phyloP scores from a whole-genome alignment of 2,113 vertebrate species.

The Holacanthus passer region DNA sequence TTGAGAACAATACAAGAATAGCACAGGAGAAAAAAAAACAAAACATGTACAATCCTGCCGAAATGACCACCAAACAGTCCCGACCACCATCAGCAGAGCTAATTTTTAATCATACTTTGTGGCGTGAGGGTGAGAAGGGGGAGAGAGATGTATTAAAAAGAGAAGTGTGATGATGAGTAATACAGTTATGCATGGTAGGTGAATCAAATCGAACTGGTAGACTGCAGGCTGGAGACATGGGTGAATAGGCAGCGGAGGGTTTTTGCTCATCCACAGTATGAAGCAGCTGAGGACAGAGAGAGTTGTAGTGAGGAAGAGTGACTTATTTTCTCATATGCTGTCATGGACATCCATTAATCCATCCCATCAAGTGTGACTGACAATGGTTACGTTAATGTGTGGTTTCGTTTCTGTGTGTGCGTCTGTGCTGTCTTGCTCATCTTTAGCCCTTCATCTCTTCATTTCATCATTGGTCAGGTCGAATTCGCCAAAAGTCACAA shows the following conservation, averaged over 20 bases:
- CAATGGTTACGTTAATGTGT: constrained; percentile 21
- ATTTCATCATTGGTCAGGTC: constrained; percentile 23
- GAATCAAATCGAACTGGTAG: constrained; percentile 44
- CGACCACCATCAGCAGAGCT: background rate
- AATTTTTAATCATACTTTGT: constrained; percentile 30
- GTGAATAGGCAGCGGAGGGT: constrained; percentile 52
- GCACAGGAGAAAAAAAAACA: background rate
- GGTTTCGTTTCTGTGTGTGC: constrained; percentile 23
- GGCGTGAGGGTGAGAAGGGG: background rate
- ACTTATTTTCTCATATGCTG: constrained; percentile 20
- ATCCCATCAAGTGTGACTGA: constrained; percentile 63
- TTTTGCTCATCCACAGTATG: constrained; percentile 51
- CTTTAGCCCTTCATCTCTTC: constrained; percentile 47
- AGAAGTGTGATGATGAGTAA: constrained; percentile 70
- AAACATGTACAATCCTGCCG: background rate
- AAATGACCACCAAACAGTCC: constrained; percentile 37
- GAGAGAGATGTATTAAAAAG: constrained; percentile 32
- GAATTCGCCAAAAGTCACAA: background rate
- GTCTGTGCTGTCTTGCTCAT: constrained; percentile 39
- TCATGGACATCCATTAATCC: constrained; percentile 45
- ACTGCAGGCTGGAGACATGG: constrained; percentile 55
- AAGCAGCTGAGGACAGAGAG: constrained; percentile 28
- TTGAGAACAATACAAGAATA: constrained; percentile 43
- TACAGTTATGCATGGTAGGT: constrained; percentile 60
- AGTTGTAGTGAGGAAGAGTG: constrained; percentile 6